These are phyloP conservation scores for Drosophila demipolita DNA, from an alignment of 2,888 invertebrate genomes.

Conservation along the genomic window DNA sequence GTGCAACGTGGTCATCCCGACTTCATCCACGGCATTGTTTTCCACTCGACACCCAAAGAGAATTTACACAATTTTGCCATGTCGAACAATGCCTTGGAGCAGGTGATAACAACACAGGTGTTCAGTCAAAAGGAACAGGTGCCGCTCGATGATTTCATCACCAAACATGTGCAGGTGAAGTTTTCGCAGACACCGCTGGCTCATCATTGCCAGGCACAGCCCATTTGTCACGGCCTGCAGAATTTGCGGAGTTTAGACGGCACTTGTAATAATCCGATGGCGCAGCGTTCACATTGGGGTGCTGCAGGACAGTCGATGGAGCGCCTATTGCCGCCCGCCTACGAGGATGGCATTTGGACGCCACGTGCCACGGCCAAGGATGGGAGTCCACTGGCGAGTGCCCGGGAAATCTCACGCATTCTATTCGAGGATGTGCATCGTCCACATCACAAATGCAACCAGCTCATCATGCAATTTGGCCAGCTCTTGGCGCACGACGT, in stretches of 20 bases:
- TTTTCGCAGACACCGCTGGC: slow-evolving; percentile 78
- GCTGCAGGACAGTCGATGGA: slow-evolving; percentile 88
- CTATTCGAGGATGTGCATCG: slow-evolving; percentile 87
- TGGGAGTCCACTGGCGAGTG: slow-evolving; percentile 87
- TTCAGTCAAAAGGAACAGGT: slow-evolving; percentile 85
- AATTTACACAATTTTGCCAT: slow-evolving; percentile 85
- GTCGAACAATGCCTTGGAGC: slow-evolving; percentile 86
- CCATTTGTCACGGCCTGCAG: slow-evolving; percentile 85
- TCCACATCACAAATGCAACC: slow-evolving; percentile 88
- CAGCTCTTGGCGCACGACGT: slow-evolving; percentile 92
- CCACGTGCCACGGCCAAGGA: slow-evolving; percentile 81
- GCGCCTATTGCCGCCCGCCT: slow-evolving; percentile 89
- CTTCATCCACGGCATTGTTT: slow-evolving; percentile 82
- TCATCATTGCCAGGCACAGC: slow-evolving; percentile 83
- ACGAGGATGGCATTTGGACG: slow-evolving; percentile 87
- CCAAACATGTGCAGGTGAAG: slow-evolving; percentile 83
- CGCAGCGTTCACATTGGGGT: slow-evolving; percentile 87
- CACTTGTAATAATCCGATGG: slow-evolving; percentile 91
- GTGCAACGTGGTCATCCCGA: slow-evolving; percentile 83
- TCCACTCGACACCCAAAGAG: slow-evolving; percentile 82
- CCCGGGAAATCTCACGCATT: slow-evolving; percentile 88
- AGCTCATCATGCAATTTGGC: slow-evolving; percentile 92
- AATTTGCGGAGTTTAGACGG: slow-evolving; percentile 91
- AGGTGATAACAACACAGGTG: slow-evolving; percentile 86
- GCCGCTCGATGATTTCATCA: slow-evolving; percentile 82